These are phyloP conservation scores for Callospermophilus lateralis DNA, from an alignment of 2,113 vertebrate genomes.

Conservation along the genomic window DNA sequence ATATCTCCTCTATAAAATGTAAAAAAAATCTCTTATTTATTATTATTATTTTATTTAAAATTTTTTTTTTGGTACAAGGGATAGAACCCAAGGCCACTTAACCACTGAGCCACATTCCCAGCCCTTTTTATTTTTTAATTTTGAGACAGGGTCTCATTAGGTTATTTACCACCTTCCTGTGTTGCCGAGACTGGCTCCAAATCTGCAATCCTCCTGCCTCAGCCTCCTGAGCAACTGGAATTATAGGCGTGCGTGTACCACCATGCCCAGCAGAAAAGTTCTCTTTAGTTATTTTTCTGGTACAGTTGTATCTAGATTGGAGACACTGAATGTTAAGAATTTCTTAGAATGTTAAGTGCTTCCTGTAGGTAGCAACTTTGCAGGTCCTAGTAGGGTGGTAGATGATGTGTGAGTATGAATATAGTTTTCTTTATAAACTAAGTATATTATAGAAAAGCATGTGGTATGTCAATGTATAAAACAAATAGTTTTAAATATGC, in stretches of 20 bases:
- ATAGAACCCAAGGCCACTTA: too few relatives aligned
- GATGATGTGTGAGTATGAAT: constrained; percentile 14
- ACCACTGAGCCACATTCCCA: too few relatives aligned
- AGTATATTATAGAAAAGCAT: constrained; percentile 38
- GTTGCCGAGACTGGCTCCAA: too few relatives aligned
- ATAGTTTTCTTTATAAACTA: not conserved
- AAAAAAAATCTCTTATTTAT: not conserved
- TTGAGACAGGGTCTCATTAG: too few relatives aligned
- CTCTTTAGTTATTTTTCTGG: not conserved
- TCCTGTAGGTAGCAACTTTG: not conserved
- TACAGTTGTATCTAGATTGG: not conserved
- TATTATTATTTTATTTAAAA: not conserved
- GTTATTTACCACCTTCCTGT: too few relatives aligned
- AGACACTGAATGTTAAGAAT: not conserved
- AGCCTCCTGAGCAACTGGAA: too few relatives aligned
- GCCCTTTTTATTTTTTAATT: too few relatives aligned
- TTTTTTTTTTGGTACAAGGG: too few relatives aligned
- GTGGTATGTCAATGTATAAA: not conserved
- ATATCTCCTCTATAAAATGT: not conserved
- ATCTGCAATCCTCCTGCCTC: too few relatives aligned
- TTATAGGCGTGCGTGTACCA: too few relatives aligned
- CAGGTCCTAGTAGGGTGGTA: not conserved
- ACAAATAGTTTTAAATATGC: not conserved
- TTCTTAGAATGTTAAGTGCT: not conserved
- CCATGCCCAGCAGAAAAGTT: too few relatives aligned